Evolutionary conservation across 2,797 vertebrate species (phyloP).

Genomic region (Chaetophractus vellerosus): DNA sequence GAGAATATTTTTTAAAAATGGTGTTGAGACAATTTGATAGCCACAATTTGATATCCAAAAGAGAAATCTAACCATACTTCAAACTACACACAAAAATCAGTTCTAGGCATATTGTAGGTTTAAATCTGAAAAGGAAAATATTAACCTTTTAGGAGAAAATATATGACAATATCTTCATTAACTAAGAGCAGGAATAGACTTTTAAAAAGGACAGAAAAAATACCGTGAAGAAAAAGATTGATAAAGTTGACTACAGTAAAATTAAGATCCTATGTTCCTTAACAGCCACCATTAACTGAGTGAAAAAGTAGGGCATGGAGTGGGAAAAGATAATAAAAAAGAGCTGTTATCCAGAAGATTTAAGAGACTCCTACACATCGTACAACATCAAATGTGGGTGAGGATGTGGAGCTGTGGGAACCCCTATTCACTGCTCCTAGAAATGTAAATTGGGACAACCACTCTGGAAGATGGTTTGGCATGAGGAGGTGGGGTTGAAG

Average conservation of each 20-base stretch:
- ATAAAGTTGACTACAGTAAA: neutral
- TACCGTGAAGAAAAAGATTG: neutral
- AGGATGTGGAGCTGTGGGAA: neutral
- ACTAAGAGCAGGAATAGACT: neutral
- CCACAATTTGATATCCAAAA: neutral
- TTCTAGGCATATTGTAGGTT: neutral
- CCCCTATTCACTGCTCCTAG: neutral
- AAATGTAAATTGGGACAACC: neutral
- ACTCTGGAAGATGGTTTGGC: neutral
- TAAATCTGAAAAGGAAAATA: conserved; percentile 52
- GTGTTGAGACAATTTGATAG: neutral
- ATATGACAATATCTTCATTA: neutral
- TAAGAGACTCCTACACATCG: neutral
- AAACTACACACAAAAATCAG: neutral
- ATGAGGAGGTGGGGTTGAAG: neutral
- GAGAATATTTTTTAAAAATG: conserved; percentile 9
- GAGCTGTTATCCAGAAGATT: neutral
- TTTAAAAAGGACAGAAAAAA: conserved; percentile 14
- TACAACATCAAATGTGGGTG: neutral
- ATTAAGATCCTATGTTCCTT: neutral
- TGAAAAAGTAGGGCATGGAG: neutral
- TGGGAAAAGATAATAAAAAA: neutral
- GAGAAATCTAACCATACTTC: neutral
- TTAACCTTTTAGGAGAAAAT: neutral
- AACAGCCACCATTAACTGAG: neutral